Evolutionary conservation across 1,140 invertebrate genomes (phyloP), one percentile per base, ranked within the genome.

Genomic region (Drosophila tropicalis): DNA sequence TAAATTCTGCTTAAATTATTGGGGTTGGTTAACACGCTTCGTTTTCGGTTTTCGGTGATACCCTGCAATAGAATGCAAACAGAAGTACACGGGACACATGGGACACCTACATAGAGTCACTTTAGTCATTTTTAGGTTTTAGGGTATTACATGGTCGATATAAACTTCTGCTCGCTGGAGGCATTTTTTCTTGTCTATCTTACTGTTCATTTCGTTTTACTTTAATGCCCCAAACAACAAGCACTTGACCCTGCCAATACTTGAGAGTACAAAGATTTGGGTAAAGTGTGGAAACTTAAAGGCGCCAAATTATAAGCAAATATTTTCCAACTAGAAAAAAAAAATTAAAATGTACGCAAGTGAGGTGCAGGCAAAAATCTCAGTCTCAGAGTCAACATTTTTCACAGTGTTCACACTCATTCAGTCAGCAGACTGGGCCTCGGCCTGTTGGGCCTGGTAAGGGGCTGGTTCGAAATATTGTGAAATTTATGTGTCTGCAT

Each of bases 1-100:
- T 89, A 89, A 89, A 89, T 89, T 90, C 77, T 84, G 85, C 85
- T 89, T 89, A 89, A 89, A 89, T 89, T 89, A 89, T 89, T 89
- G 84, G 84, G 81, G 84, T 89, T 89, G 84, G 70, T 78, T 89
- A 89, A 87, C 76, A 64, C 83, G 67, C 67, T 76, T 65, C 78
- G 71, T 78, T 81, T 83, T 77, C 62, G 67, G 56, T 73, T 74
- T 74, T 68, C 40, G 54, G 54, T 71, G 9, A 51, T 51, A 51
- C 17, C 9, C 17, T 51, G 4, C 0, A 51, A 12, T 2, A 15
- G 12, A 29, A 29, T 29, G 34, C 6, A 51, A 22, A 22, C 1
- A 22, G 19, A 9, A 12, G 44, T 51, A 51, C 19, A n/a, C n/a
- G n/a, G n/a, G n/a, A n/a, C n/a, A n/a, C n/a, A n/a, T n/a, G n/a